These are phyloP conservation scores for Colius striatus DNA, from an alignment of 2,113 vertebrate species.

Conservation along the genomic window DNA sequence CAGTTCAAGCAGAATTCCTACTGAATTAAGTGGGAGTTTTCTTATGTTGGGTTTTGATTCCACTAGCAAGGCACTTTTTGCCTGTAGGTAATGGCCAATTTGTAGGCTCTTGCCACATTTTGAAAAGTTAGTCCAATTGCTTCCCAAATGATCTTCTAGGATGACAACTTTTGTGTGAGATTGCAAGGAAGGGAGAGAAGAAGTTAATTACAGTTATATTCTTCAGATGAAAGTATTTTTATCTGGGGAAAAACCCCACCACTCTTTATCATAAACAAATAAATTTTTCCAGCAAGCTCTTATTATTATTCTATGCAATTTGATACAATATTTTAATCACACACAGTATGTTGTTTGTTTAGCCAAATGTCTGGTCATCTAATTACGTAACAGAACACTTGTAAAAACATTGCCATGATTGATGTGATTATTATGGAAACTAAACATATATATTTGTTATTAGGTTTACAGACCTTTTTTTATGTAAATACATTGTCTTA, in stretches of 20 bases:
- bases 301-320: background rate
- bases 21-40: background rate
- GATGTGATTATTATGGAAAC: background rate
- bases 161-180: background rate
- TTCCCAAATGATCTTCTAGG: background rate
- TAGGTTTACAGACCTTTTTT: background rate
- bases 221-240: background rate
- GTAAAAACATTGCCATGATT: background rate
- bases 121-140: background rate
- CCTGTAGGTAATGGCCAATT: background rate
- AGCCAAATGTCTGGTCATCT: background rate
- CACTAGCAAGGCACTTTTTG: background rate
- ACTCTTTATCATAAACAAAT: background rate
- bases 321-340: slow-evolving; percentile 21
- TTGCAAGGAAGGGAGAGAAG: background rate
- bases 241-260: background rate
- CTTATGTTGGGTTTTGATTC: background rate
- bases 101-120: background rate
- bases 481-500: background rate
- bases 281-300: background rate
- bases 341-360: background rate
- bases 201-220: background rate
- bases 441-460: background rate
- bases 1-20: background rate
- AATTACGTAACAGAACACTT: background rate